Conservation (phyloP, 2,888 invertebrate genomes). For the Hartigia nigra region DNA sequence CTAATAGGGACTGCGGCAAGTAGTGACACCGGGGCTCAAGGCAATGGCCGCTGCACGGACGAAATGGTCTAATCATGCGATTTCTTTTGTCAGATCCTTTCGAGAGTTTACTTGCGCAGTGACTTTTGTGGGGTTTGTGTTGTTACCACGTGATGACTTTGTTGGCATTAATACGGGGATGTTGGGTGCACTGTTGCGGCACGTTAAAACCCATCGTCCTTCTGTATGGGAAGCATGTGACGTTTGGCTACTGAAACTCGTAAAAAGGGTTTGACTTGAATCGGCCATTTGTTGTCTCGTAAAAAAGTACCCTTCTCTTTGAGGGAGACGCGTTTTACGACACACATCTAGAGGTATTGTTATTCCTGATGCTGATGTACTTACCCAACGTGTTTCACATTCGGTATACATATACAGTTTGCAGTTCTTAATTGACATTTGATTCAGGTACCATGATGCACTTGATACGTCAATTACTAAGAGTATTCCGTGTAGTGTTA, state of each 20-base stretch:
- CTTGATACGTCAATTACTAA: background rate
- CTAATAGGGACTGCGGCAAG: constrained; percentile 54
- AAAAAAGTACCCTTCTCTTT: constrained; percentile 5
- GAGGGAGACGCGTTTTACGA: constrained; percentile 2
- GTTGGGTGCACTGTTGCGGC: background rate
- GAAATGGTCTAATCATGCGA: constrained; percentile 44
- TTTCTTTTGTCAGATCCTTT: constrained; percentile 39
- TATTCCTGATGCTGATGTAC: background rate
- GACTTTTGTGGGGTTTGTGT: background rate
- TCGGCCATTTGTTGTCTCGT: constrained; percentile 30
- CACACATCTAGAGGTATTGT: background rate
- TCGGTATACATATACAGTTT: background rate
- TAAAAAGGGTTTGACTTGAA: constrained; percentile 36
- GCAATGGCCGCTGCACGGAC: constrained; percentile 39
- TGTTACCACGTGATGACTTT: constrained; percentile 50
- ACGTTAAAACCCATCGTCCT: background rate
- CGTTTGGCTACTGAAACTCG: constrained; percentile 1
- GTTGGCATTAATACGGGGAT: constrained; percentile 26
- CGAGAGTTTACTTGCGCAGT: constrained; percentile 6
- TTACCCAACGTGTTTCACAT: background rate
- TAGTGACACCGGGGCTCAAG: constrained; percentile 52
- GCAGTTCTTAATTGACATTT: background rate
- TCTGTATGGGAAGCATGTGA: background rate
- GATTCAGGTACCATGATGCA: background rate
- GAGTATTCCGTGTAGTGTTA: background rate